Conservation (phyloP, 2,797 vertebrate species). For the Macropodus opercularis region DNA sequence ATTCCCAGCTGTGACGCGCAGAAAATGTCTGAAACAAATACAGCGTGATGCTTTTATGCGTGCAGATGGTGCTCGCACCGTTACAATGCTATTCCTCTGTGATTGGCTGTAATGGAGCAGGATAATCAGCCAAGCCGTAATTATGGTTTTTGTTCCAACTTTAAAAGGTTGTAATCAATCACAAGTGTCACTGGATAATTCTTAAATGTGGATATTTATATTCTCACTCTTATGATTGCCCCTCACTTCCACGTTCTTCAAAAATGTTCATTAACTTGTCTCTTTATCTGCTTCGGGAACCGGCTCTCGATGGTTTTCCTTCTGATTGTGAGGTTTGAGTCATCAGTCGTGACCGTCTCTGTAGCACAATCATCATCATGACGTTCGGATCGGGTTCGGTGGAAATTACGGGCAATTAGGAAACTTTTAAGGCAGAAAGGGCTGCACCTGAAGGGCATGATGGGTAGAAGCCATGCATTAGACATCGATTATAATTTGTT, state of each 20-base stretch:
- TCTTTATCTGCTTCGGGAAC: constrained; percentile 33
- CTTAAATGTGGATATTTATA: constrained; percentile 56
- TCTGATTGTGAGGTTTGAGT: constrained; percentile 14
- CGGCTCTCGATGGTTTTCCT: constrained; percentile 10
- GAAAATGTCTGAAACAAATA: constrained; percentile 46
- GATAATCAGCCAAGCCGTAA: constrained; percentile 56
- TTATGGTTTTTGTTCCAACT: constrained; percentile 59
- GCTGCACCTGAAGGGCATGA: constrained; percentile 8
- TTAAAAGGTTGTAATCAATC: constrained; percentile 71
- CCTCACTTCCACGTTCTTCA: constrained; percentile 12
- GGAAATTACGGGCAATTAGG: not conserved
- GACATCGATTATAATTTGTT: no score
- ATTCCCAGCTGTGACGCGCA: constrained; percentile 51
- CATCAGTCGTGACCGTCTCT: constrained; percentile 6
- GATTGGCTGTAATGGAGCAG: constrained; percentile 71
- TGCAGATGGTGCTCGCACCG: constrained; percentile 58
- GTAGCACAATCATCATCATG: not conserved
- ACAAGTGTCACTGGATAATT: constrained; percentile 50
- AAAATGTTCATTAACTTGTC: constrained; percentile 16
- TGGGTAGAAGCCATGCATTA: no score
- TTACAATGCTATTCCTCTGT: constrained; percentile 60
- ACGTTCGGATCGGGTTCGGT: not conserved
- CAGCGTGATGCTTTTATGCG: constrained; percentile 44
- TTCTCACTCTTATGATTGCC: constrained; percentile 5
- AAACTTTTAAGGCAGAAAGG: not conserved